phyloP scores from a whole-genome alignment of 2,888 invertebrate genomes.

The Steinernema carpocapsae region DNA sequence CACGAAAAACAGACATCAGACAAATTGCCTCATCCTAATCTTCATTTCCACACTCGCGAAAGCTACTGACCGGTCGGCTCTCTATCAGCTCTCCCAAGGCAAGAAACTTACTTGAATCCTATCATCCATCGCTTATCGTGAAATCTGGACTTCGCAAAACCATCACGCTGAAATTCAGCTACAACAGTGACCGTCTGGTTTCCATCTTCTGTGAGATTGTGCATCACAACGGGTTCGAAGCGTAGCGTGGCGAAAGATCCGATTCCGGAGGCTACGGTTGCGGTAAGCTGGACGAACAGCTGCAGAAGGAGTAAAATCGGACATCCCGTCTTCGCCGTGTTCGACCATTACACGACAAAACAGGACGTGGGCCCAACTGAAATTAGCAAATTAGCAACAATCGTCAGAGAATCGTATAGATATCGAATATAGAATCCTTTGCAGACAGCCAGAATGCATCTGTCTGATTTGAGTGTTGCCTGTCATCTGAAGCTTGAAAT shows the following conservation, averaged over 20 bases:
- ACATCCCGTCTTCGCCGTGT: constrained; percentile 36
- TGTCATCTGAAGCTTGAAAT: no score
- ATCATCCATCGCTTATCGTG: background rate
- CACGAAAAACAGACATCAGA: no score
- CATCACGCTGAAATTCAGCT: constrained; percentile 35
- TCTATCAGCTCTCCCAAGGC: background rate
- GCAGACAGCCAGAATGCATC: no score
- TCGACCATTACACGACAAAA: constrained; percentile 14
- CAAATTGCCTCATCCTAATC: no score
- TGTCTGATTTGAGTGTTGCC: no score
- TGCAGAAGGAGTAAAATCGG: constrained; percentile 50
- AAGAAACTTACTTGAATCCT: constrained; percentile 36
- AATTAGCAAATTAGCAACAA: background rate
- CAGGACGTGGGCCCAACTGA: constrained; percentile 10
- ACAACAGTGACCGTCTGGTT: constrained; percentile 39
- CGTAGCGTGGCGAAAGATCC: constrained; percentile 36
- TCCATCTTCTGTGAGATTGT: constrained; percentile 43
- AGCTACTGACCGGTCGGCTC: background rate
- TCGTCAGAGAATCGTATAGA: background rate
- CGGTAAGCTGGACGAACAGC: constrained; percentile 46
- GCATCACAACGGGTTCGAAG: constrained; percentile 40
- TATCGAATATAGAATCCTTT: no score
- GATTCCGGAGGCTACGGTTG: constrained; percentile 29
- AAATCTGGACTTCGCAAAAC: background rate
- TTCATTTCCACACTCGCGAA: no score